Percentiles rank a stretch among this genome's conserved stretches.
Conservation (phyloP, 2,797 vertebrate genomes). For the Enteromius mattozi region DNA sequence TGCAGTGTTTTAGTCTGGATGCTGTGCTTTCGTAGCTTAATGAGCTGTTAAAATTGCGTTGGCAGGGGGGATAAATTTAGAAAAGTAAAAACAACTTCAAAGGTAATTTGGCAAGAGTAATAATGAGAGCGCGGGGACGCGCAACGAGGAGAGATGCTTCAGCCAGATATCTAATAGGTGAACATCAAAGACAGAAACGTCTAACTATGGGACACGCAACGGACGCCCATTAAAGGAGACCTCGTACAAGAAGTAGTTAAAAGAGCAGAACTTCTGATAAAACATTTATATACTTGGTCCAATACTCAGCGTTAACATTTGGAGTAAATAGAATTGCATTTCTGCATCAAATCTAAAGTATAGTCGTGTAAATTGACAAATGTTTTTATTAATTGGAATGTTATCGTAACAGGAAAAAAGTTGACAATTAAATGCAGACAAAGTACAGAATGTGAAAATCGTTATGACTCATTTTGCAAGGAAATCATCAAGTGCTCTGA, state of each 20-base stretch:
- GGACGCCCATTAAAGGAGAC: neutral
- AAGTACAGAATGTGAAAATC: neutral
- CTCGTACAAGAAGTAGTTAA: neutral
- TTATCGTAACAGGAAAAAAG: neutral
- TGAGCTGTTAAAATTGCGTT: slow-evolving; percentile 44
- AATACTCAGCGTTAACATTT: neutral
- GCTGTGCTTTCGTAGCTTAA: slow-evolving; percentile 44
- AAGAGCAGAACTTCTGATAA: neutral
- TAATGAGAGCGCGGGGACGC: slow-evolving; percentile 43
- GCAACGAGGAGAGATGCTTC: slow-evolving; percentile 14
- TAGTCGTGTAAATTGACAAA: neutral
- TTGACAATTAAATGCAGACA: neutral
- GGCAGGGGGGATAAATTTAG: slow-evolving; percentile 49
- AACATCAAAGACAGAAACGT: slow-evolving; percentile 4
- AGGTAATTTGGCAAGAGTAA: slow-evolving; percentile 45
- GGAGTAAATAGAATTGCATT: neutral
- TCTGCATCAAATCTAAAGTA: neutral
- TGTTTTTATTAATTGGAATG: neutral
- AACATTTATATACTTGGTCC: neutral
- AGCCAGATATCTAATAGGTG: slow-evolving; percentile 33
- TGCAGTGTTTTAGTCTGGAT: slow-evolving; percentile 50
- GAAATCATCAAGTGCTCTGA: neutral
- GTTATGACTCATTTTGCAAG: no score
- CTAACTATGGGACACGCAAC: neutral
- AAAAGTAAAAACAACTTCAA: slow-evolving; percentile 53